Evolutionary conservation across 1,140 invertebrate species (phyloP).

Genomic region (Saccostrea glomerata): DNA sequence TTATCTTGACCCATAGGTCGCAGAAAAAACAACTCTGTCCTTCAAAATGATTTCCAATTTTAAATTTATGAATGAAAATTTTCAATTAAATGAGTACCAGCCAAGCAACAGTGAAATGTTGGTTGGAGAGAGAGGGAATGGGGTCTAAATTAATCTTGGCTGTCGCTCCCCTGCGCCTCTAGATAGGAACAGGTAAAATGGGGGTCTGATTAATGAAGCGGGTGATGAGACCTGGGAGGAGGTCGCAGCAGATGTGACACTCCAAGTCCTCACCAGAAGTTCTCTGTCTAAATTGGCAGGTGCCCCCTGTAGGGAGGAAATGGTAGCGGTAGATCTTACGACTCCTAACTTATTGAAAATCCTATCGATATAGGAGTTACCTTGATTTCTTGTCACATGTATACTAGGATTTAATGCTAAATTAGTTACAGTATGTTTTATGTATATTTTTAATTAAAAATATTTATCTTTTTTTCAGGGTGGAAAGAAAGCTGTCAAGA

Average conservation of each 20-base stretch:
- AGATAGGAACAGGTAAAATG: not conserved
- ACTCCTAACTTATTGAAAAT: slow-evolving; percentile 8
- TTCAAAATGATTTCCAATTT: slow-evolving; percentile 38
- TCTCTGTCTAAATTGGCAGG: not conserved
- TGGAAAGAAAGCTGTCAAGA: slow-evolving; percentile 2
- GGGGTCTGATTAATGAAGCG: slow-evolving; percentile 29
- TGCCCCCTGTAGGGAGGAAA: slow-evolving; percentile 11
- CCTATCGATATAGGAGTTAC: not conserved
- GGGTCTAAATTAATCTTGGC: slow-evolving; percentile 28
- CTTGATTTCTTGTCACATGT: slow-evolving; percentile 26
- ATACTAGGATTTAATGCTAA: not conserved
- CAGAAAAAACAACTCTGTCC: slow-evolving; percentile 33
- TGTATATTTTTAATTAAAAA: not conserved
- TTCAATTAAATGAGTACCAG: slow-evolving; percentile 36
- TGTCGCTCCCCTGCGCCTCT: slow-evolving; percentile 6
- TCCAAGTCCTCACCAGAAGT: not conserved
- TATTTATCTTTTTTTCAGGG: not conserved
- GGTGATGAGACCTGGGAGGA: slow-evolving; percentile 14
- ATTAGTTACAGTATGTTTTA: not conserved
- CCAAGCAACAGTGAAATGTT: slow-evolving; percentile 24
- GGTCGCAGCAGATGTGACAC: slow-evolving; percentile 24
- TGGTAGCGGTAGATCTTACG: not conserved
- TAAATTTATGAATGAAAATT: slow-evolving; percentile 39
- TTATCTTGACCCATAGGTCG: slow-evolving; percentile 30
- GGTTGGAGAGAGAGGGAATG: slow-evolving; percentile 15